Conservation (phyloP, 1,140 invertebrate genomes). For the Capitella teleta region DNA sequence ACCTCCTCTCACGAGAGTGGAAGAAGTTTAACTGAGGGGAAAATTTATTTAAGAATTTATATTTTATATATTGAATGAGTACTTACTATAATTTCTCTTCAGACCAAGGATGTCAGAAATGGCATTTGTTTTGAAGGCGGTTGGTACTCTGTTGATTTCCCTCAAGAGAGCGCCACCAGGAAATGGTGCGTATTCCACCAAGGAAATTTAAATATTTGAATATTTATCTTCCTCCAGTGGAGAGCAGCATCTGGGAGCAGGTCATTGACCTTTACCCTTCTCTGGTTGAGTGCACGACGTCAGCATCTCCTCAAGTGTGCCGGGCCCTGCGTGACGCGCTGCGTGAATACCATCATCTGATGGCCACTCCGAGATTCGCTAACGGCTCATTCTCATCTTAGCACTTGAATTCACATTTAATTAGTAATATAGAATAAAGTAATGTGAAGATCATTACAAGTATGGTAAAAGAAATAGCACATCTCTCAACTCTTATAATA, state of each 20-base stretch:
- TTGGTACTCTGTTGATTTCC: conserved; percentile 79
- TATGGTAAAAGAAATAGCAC: too few species aligned
- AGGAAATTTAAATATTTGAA: not conserved
- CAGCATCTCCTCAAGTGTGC: conserved; percentile 54
- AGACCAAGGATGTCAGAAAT: conserved; percentile 90
- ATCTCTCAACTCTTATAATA: too few species aligned
- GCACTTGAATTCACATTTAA: too few species aligned
- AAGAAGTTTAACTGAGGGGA: not conserved
- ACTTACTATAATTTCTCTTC: conserved; percentile 28
- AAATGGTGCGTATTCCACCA: conserved; percentile 51
- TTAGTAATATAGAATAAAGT: too few species aligned
- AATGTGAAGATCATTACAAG: too few species aligned
- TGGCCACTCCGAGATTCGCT: conserved; percentile 61
- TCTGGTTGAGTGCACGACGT: conserved; percentile 75
- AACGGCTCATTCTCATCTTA: too few species aligned
- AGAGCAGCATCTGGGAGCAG: conserved; percentile 80
- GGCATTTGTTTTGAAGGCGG: conserved; percentile 90
- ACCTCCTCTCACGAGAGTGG: not conserved
- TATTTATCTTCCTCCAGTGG: conserved; percentile 51
- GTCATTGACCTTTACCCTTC: conserved; percentile 80
- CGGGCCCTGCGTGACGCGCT: conserved; percentile 73
- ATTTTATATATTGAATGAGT: not conserved
- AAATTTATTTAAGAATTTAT: not conserved
- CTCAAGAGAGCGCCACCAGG: conserved; percentile 82
- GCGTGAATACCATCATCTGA: conserved; percentile 73